phyloP scores from a whole-genome alignment of 2,113 vertebrate species.

The Balaenoptera acutorostrata region DNA sequence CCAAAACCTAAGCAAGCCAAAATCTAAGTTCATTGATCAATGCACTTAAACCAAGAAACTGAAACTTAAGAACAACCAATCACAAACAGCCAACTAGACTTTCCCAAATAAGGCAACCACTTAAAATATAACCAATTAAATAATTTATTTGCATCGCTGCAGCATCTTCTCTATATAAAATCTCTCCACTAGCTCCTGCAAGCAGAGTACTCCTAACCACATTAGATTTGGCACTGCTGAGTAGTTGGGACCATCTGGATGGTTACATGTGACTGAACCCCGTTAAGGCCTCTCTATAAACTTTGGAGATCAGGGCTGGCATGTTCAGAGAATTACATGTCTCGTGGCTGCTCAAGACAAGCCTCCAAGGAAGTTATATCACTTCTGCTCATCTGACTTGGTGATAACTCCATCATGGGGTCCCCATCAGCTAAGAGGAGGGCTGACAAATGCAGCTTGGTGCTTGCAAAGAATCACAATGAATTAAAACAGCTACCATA shows the following conservation, averaged over 20 bases:
- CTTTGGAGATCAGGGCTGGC: background rate
- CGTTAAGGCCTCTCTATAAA: rapidly evolving
- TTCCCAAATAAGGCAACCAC: background rate
- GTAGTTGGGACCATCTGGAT: background rate
- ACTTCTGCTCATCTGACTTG: no score
- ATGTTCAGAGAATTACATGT: background rate
- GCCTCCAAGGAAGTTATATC: background rate
- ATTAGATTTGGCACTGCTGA: background rate
- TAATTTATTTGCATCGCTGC: background rate
- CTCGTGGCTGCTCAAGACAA: no score
- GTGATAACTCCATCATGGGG: no score
- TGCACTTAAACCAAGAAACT: background rate
- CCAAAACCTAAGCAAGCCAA: background rate
- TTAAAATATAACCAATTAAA: background rate
- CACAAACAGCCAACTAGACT: background rate
- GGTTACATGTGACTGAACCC: background rate
- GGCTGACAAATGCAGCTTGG: no score
- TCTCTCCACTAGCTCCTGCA: background rate
- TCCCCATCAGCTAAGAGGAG: no score
- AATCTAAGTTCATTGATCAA: background rate
- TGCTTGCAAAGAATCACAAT: no score
- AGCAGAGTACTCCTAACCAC: background rate
- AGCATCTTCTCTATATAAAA: background rate
- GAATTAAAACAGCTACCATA: no score
- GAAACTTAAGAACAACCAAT: background rate